Percentiles rank a stretch among this genome's conserved stretches.
These are phyloP conservation scores for Kryptolebias marmoratus DNA, from an alignment of 2,113 vertebrate species.

Conservation along the genomic window DNA sequence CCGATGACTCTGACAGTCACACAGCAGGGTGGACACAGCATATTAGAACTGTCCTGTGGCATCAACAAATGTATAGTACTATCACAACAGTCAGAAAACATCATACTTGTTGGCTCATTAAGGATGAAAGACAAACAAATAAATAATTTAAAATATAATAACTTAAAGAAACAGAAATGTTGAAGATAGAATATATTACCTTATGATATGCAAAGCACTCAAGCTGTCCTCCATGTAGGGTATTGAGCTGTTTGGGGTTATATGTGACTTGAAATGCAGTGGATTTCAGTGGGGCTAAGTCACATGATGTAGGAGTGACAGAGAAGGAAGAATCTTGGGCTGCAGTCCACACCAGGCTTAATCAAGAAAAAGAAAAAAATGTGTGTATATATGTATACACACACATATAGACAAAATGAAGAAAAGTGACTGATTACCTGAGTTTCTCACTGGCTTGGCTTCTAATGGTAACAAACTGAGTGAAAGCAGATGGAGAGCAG, in stretches of 20 bases:
- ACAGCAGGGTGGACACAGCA: constrained; percentile 87
- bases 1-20: constrained; percentile 85
- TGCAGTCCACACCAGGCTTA: constrained; percentile 84
- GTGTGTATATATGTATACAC: too few relatives aligned
- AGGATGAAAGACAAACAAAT: background rate
- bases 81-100: background rate
- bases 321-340: constrained; percentile 75
- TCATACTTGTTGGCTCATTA: background rate
- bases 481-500: constrained; percentile 15
- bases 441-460: constrained; percentile 89
- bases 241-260: constrained; percentile 79
- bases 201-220: constrained; percentile 91
- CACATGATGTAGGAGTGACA: constrained; percentile 80
- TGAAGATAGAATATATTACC: constrained; percentile 65
- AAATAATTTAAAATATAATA: background rate
- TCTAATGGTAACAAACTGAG: constrained; percentile 81
- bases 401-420: too few relatives aligned
- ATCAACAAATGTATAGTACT: constrained; percentile 63
- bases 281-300: constrained; percentile 86
- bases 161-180: background rate
- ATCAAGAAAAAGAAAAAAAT: too few relatives aligned
- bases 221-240: constrained; percentile 83
- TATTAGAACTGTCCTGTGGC: constrained; percentile 72
- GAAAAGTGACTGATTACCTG: constrained; percentile 47
- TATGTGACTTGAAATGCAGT: constrained; percentile 86